Base-by-base conservation (phyloP, 2,797 vertebrate genomes). In the Aeoliscus strigatus region DNA sequence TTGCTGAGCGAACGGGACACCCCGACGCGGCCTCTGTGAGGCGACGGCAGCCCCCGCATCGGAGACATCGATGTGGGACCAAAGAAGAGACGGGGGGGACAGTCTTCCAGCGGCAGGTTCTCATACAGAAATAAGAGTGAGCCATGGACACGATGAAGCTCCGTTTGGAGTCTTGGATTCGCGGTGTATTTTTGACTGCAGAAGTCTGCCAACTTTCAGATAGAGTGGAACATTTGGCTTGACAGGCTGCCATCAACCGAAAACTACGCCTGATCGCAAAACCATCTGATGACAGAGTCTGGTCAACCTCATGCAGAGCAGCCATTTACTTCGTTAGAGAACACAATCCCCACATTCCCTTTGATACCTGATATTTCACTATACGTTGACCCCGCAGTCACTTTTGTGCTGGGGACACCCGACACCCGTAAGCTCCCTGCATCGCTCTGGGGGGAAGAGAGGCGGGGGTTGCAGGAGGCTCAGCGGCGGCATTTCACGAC, bases 351-450 rank as follows among this genome's bases (percentile, higher is more conserved):
- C 39, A 31, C 15, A 51, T 33, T 26, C 46, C 35, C 71, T 80
- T 79, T 83, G 81, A 82, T 75, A 80, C 56, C 45, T 51, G 66
- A 82, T 75, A 79, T 41, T 53, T 38, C 53, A 42, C 44, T 50
- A 27, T 17, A 41, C 54, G 36, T 18, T 78, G 74, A 80, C 74
- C 75, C 43, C 30, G 29, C 50, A 56, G 55, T 55, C 50, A 49
- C 44, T 65, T 69, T 74, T 62, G n/a, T 64, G 45, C 51, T 12
- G 4, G 50, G 60, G 75, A 79, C 67, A 77, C 73, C 73, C 55
- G 75, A 81, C 71, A 73, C 79, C 61, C 43, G 8, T 46, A 73
- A 77, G 77, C 70, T 70, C 16, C 39, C 37, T 39, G 9, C 43
- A 50, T 14, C 2, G 14, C 47, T 21, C 35, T 14, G 11, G 41